phyloP scores from a whole-genome alignment of 2,888 invertebrate genomes.

The Griposia aprilina region DNA sequence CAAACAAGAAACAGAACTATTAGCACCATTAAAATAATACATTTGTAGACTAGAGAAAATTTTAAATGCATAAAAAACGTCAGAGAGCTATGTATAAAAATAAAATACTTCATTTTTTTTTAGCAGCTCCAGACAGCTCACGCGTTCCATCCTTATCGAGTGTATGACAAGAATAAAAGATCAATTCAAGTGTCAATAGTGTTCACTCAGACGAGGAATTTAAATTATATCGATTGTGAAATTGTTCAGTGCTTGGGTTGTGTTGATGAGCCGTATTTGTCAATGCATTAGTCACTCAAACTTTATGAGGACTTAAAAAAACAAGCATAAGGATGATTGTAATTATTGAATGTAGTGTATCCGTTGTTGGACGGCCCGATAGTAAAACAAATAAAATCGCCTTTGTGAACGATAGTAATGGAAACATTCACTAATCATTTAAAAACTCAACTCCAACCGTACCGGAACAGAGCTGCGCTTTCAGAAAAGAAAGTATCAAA shows the following conservation, averaged over 20 bases:
- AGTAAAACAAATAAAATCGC: too few relatives aligned
- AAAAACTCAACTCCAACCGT: conserved; percentile 17
- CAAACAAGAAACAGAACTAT: too few relatives aligned
- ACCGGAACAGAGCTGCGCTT: conserved; percentile 24
- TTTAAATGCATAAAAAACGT: not conserved
- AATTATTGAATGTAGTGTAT: not conserved
- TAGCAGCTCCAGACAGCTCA: conserved; percentile 5
- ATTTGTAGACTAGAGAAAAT: too few relatives aligned
- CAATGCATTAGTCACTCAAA: conserved; percentile 19
- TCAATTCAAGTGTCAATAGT: conserved; percentile 76
- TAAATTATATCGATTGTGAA: conserved; percentile 74
- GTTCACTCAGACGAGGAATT: conserved; percentile 65
- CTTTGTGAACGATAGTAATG: not conserved
- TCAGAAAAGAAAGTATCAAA: conserved; percentile 79
- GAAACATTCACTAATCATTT: conserved; percentile 13
- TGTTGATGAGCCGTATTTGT: conserved; percentile 16
- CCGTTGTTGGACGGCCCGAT: not conserved
- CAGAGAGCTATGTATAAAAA: not conserved
- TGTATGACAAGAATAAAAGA: conserved; percentile 80
- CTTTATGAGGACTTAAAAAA: not conserved
- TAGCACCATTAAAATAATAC: too few relatives aligned
- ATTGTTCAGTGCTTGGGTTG: conserved; percentile 46
- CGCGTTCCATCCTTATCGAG: conserved; percentile 37
- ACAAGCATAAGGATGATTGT: not conserved
- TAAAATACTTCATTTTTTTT: conserved; percentile 9